Evolutionary conservation across 2,113 vertebrate genomes (phyloP).

Genomic region (Mormoops blainvillei): DNA sequence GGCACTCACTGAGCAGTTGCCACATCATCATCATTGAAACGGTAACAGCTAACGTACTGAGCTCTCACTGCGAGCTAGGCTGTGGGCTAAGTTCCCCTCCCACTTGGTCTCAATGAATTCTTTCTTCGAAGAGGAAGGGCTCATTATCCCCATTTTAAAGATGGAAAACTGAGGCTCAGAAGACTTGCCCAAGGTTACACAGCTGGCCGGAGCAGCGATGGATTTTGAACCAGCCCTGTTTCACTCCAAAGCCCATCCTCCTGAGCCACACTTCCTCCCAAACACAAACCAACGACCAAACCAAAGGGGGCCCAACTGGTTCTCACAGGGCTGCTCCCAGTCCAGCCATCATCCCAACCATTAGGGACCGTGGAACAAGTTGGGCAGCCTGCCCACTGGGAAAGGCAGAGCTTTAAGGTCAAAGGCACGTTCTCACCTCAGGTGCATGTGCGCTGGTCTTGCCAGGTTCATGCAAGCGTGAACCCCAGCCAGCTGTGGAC

Average conservation of each 20-base stretch:
- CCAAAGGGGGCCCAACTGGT: background rate
- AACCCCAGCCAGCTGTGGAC: background rate
- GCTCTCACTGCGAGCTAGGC: background rate
- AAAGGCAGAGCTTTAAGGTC: background rate
- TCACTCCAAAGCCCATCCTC: background rate
- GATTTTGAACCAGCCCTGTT: background rate
- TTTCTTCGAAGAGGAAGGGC: background rate
- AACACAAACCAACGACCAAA: background rate
- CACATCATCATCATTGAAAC: background rate
- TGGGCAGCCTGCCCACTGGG: background rate
- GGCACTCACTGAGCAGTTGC: background rate
- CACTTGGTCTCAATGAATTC: background rate
- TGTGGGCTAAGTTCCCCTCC: background rate
- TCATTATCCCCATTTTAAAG: background rate
- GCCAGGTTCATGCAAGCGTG: background rate
- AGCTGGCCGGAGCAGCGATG: background rate
- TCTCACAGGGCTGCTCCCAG: background rate
- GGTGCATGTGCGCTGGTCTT: rapidly evolving
- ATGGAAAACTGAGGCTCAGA: background rate
- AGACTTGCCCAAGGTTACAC: background rate
- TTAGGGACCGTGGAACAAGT: rapidly evolving
- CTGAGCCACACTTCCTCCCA: background rate
- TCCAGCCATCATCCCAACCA: background rate
- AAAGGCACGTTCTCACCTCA: background rate
- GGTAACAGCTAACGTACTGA: rapidly evolving